Evolutionary conservation across 2,113 vertebrate genomes (phyloP).

Genomic region (Eudyptes chrysolophus): DNA sequence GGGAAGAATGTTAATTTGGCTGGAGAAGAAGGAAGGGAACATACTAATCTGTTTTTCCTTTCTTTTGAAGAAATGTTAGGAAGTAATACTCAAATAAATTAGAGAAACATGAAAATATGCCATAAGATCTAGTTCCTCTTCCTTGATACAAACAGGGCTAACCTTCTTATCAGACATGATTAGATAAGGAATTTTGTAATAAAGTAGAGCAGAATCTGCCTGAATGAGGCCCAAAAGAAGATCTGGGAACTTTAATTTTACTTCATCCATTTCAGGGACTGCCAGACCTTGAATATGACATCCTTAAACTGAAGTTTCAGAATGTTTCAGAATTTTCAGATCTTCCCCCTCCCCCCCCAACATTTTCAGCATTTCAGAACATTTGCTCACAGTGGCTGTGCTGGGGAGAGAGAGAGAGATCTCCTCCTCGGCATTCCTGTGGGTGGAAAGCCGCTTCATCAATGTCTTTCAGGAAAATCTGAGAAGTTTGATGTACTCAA

Average conservation of each 20-base stretch:
- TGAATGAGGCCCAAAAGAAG: neutral
- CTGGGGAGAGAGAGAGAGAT: neutral
- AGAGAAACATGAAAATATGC: neutral
- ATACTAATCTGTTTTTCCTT: neutral
- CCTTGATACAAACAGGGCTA: neutral
- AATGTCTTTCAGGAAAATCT: neutral
- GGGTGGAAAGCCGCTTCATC: neutral
- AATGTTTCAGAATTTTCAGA: neutral
- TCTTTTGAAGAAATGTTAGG: neutral
- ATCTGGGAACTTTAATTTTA: neutral
- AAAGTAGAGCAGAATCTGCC: neutral
- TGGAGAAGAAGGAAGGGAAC: neutral
- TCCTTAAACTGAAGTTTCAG: neutral
- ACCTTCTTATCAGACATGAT: neutral
- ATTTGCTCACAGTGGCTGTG: neutral
- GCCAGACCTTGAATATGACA: neutral
- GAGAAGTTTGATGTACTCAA: neutral
- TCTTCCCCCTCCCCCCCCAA: neutral
- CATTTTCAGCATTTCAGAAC: neutral
- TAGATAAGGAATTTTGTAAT: neutral
- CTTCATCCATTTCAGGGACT: neutral
- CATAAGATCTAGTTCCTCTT: neutral
- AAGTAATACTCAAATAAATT: constrained; percentile 1
- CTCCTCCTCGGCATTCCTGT: neutral
- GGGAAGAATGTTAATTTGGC: neutral